phyloP scores from a whole-genome alignment of 2,888 invertebrate genomes.

The Troilus luridus region DNA sequence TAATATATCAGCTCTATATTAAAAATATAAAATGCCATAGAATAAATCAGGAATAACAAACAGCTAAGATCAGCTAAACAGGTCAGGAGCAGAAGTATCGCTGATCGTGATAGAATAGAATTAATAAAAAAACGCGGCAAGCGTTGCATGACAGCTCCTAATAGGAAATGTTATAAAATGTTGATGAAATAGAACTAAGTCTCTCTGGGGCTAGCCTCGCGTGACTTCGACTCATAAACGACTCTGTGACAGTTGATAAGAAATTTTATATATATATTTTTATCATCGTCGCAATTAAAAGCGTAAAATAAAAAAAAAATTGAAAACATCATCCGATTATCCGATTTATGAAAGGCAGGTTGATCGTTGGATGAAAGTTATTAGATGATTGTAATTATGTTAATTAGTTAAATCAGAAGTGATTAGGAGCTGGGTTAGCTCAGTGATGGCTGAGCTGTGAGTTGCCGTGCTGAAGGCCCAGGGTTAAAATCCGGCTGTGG shows the following conservation, averaged over 20 bases:
- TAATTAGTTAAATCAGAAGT: too few relatives aligned
- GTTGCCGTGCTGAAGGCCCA: too few relatives aligned
- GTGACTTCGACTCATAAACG: constrained; percentile 46
- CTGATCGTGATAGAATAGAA: constrained; percentile 45
- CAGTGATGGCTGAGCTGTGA: too few relatives aligned
- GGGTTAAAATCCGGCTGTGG: too few relatives aligned
- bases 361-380: too few relatives aligned
- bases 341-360: too few relatives aligned
- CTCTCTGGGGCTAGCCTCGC: constrained; percentile 32
- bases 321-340: not conserved
- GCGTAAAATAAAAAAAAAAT: not conserved
- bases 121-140: constrained; percentile 37
- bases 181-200: constrained; percentile 52
- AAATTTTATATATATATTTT: constrained; percentile 51
- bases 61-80: not conserved
- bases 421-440: too few relatives aligned
- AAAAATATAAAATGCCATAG: not conserved
- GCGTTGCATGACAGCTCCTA: constrained; percentile 46
- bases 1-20: too few relatives aligned
- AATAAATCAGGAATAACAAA: not conserved
- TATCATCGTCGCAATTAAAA: not conserved
- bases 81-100: not conserved
- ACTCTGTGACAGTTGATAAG: constrained; percentile 51
- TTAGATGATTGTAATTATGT: too few relatives aligned
- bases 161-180: constrained; percentile 57